Evolutionary conservation across 2,113 vertebrate genomes (phyloP).

Genomic region (Arenaria interpres): DNA sequence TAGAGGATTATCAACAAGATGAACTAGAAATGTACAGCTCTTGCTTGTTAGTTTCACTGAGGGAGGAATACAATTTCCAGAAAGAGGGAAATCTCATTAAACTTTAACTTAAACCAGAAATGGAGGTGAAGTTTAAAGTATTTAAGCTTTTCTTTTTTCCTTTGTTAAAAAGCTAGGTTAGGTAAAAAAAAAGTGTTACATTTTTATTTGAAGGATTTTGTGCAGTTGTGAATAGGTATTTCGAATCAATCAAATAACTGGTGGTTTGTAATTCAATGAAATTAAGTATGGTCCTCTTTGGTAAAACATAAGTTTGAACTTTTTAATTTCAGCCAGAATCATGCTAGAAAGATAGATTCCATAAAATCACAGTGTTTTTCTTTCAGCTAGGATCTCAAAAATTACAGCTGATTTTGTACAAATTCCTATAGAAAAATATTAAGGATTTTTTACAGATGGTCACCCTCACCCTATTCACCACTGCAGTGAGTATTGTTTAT

Average conservation of each 20-base stretch:
- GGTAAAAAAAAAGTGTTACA: background rate
- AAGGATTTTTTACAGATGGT: background rate
- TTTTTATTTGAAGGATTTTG: background rate
- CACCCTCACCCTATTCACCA: background rate
- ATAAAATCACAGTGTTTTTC: background rate
- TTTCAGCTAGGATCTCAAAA: background rate
- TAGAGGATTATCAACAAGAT: background rate
- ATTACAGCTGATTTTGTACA: background rate
- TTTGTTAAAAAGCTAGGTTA: background rate
- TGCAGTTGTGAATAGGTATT: background rate
- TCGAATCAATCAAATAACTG: background rate
- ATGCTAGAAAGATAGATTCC: background rate
- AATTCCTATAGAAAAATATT: background rate
- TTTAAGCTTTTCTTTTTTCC: background rate
- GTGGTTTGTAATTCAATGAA: background rate
- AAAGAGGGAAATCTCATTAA: background rate
- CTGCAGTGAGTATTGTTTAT: background rate
- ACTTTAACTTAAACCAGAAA: background rate
- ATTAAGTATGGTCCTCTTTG: background rate
- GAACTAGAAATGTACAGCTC: background rate
- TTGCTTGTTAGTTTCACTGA: background rate
- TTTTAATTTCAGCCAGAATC: background rate
- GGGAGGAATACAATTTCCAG: background rate
- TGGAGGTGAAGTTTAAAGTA: background rate
- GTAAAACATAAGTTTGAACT: background rate